phyloP scores from a whole-genome alignment of 2,888 invertebrate genomes.

The Tuta absoluta region DNA sequence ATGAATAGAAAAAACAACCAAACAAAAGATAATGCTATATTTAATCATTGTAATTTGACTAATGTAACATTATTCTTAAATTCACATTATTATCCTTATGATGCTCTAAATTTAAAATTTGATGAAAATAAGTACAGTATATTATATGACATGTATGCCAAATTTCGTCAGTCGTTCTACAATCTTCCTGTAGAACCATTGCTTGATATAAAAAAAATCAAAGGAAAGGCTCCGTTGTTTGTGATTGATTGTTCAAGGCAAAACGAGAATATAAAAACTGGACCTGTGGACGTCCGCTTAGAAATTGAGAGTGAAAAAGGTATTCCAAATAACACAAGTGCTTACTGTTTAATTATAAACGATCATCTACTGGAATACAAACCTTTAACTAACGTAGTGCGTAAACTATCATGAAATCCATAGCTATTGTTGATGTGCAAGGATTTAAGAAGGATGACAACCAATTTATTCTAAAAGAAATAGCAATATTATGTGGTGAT shows the following conservation, averaged over 20 bases:
- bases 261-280: constrained; percentile 38
- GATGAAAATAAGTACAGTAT: constrained; percentile 36
- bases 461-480: constrained; percentile 25
- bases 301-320: constrained; percentile 38
- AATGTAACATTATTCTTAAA: constrained; percentile 35
- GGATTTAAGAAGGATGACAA: constrained; percentile 24
- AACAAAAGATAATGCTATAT: constrained; percentile 27
- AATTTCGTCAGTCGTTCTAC: constrained; percentile 43
- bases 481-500: constrained; percentile 7
- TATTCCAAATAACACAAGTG: constrained; percentile 37
- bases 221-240: constrained; percentile 37
- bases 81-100: constrained; percentile 42
- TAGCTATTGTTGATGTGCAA: constrained; percentile 25
- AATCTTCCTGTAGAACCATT: constrained; percentile 34
- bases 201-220: constrained; percentile 34
- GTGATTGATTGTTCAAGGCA: constrained; percentile 37
- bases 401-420: constrained; percentile 27
- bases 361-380: constrained; percentile 38
- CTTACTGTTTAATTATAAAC: constrained; percentile 41
- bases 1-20: constrained; percentile 30
- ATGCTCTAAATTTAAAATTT: constrained; percentile 37
- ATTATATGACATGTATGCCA: constrained; percentile 39
- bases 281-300: constrained; percentile 39
- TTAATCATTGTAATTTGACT: constrained; percentile 35
- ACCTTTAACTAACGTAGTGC: constrained; percentile 35